Conservation (phyloP, 2,797 vertebrate species). For the Myripristis jacobus region DNA sequence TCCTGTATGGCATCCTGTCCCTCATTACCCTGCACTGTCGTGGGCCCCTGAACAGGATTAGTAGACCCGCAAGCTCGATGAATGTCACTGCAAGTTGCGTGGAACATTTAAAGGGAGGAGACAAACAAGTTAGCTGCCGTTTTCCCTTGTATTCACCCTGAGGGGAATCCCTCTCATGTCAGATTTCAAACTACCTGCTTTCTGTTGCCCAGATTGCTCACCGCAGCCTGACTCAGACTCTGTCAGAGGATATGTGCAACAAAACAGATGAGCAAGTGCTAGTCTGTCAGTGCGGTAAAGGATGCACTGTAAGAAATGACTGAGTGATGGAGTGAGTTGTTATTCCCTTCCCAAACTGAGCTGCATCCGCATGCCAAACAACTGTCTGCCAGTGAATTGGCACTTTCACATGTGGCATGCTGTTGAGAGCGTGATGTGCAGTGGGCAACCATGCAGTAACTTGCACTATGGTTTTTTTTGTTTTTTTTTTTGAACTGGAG, state of each 20-base stretch:
- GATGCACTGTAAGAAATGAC: conserved; percentile 40
- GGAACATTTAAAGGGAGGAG: conserved; percentile 40
- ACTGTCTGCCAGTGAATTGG: not conserved
- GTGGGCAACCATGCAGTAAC: not conserved
- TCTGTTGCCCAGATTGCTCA: conserved; percentile 48
- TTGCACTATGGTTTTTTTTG: too few relatives aligned
- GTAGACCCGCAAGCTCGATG: conserved; percentile 35
- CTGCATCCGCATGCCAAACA: not conserved
- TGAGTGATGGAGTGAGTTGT: conserved; percentile 30
- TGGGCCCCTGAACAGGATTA: conserved; percentile 34
- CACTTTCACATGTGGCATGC: too few relatives aligned
- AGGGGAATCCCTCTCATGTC: conserved; percentile 57
- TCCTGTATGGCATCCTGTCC: conserved; percentile 16
- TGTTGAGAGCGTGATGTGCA: not conserved
- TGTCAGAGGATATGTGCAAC: conserved; percentile 53
- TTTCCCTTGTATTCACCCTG: conserved; percentile 40
- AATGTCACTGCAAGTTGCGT: conserved; percentile 36
- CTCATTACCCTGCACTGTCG: conserved; percentile 53
- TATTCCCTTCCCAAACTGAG: not conserved
- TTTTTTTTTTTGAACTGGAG: not conserved
- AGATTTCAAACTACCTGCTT: conserved; percentile 48
- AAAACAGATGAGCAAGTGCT: conserved; percentile 29
- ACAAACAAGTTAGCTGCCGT: conserved; percentile 56
- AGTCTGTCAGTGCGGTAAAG: conserved; percentile 34
- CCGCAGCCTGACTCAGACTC: not conserved